These are phyloP conservation scores for Melikaiella ostensackeni DNA, from an alignment of 2,888 invertebrate genomes.

Conservation along the genomic window DNA sequence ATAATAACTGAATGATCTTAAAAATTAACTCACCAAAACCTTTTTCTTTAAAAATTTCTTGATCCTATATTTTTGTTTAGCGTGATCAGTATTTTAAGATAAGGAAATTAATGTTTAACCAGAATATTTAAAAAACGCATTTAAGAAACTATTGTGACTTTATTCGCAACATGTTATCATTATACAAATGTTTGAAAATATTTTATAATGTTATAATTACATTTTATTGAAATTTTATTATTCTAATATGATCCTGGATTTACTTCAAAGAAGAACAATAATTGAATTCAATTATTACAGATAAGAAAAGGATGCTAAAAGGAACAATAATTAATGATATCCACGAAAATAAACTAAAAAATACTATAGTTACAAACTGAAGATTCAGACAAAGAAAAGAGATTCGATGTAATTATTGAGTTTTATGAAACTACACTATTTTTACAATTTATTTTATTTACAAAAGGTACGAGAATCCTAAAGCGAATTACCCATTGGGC, in stretches of 20 bases:
- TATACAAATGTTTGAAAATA: slow-evolving; percentile 8
- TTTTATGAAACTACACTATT: neutral
- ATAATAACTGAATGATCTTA: too few relatives aligned
- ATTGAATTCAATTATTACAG: neutral
- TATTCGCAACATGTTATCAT: slow-evolving; percentile 6
- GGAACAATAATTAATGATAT: neutral
- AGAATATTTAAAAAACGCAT: too few relatives aligned
- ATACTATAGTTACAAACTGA: neutral
- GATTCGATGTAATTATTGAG: neutral
- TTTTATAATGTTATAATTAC: neutral
- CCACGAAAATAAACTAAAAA: neutral
- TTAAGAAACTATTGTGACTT: slow-evolving; percentile 9
- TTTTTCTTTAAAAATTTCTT: too few relatives aligned
- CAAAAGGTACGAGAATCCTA: neutral
- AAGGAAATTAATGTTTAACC: too few relatives aligned
- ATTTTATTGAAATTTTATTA: neutral
- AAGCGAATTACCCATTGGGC: neutral
- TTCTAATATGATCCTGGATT: neutral
- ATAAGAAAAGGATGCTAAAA: neutral
- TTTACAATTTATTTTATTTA: neutral
- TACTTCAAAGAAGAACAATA: neutral
- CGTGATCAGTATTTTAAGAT: too few relatives aligned
- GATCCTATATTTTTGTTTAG: too few relatives aligned
- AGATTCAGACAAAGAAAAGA: neutral
- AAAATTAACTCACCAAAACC: too few relatives aligned